Evolutionary conservation across 2,113 vertebrate species (phyloP).

Genomic region (Rousettus leschenaultii): DNA sequence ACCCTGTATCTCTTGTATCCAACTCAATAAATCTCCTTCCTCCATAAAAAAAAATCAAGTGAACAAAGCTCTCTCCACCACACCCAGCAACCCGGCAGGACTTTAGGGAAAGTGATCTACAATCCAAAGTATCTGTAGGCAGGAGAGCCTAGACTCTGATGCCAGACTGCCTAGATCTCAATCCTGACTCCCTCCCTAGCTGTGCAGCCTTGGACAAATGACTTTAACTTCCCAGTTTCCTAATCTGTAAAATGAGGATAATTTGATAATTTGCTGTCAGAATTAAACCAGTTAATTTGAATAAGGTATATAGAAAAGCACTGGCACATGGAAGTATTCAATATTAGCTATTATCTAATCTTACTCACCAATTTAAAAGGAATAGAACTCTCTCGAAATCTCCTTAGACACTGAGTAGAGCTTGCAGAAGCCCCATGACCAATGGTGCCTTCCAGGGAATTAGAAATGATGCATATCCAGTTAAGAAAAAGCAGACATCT

Average conservation of each 20-base stretch:
- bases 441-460: neutral
- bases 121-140: neutral
- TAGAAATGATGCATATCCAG: neutral
- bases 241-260: neutral
- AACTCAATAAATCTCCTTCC: neutral
- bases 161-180: neutral
- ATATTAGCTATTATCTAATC: neutral
- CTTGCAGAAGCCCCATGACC: neutral
- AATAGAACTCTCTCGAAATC: neutral
- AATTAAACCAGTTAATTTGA: neutral
- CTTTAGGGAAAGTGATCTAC: neutral
- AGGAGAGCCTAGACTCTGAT: neutral
- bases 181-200: neutral
- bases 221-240: neutral
- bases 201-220: neutral
- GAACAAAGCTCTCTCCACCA: neutral
- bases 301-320: neutral
- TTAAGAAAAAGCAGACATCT: neutral
- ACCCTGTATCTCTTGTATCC: neutral
- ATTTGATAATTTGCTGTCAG: neutral
- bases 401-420: neutral
- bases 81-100: neutral
- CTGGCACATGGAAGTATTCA: neutral
- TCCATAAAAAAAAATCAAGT: neutral
- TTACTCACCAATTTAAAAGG: neutral